Evolutionary conservation across 2,113 vertebrate species (phyloP).

Genomic region (Tor tambroides): DNA sequence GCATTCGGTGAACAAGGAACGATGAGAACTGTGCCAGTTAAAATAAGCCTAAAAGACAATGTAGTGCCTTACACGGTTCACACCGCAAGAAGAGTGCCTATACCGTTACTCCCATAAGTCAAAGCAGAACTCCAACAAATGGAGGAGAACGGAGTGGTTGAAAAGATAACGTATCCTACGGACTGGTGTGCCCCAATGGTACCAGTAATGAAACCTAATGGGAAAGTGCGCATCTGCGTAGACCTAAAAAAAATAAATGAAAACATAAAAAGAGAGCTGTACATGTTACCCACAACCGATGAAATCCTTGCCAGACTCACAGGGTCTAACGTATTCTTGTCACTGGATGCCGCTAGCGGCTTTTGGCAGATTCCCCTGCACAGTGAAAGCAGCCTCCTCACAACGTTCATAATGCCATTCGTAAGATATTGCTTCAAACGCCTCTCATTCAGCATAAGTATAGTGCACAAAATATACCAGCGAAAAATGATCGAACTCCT

Average conservation of each 20-base stretch:
- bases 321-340: slow-evolving; percentile 8
- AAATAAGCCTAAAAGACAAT: slow-evolving; percentile 30
- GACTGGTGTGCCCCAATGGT: slow-evolving; percentile 48
- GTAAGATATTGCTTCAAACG: background rate
- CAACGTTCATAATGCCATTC: slow-evolving; percentile 15
- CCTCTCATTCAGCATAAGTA: background rate
- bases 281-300: slow-evolving; percentile 12
- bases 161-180: slow-evolving; percentile 24
- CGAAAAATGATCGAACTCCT: slow-evolving; percentile 10
- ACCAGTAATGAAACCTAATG: slow-evolving; percentile 10
- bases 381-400: background rate
- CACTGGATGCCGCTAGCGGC: slow-evolving; percentile 21
- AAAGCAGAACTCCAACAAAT: slow-evolving; percentile 29
- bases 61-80: slow-evolving; percentile 2
- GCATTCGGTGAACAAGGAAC: background rate
- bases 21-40: background rate
- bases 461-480: slow-evolving; percentile 32
- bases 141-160: slow-evolving; percentile 26
- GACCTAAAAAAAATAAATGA: slow-evolving; percentile 38
- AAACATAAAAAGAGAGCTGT: slow-evolving; percentile 16
- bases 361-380: slow-evolving; percentile 46
- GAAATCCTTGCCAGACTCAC: slow-evolving; percentile 26
- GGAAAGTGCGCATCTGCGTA: slow-evolving; percentile 45
- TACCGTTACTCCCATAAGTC: slow-evolving; percentile 19
- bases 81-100: slow-evolving; percentile 14